These are phyloP conservation scores for Nematostella vectensis DNA, from an alignment of 92 coral and sea anemone species.

Conservation along the genomic window DNA sequence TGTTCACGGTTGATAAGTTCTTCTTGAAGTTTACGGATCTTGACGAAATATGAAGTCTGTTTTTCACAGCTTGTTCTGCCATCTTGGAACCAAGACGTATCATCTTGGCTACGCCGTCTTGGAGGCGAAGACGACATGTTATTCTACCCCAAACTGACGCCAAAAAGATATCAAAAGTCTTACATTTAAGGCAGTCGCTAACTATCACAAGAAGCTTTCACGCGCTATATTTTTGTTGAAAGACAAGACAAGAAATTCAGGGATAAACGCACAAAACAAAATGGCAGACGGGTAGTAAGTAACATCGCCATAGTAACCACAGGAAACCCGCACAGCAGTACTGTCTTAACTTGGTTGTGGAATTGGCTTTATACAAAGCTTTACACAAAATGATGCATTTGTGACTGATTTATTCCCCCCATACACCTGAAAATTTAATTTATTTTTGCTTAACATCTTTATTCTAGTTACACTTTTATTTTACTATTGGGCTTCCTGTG, in stretches of 20 bases:
- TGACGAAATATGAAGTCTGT: slow-evolving; percentile 79
- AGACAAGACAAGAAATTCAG: not conserved
- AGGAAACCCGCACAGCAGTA: slow-evolving; percentile 24
- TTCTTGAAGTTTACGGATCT: slow-evolving; percentile 74
- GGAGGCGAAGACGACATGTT: slow-evolving; percentile 1
- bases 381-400: too few relatives aligned
- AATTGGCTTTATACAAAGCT: too few relatives aligned
- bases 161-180: too few relatives aligned
- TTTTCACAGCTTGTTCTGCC: slow-evolving; percentile 67
- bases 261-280: slow-evolving; percentile 19
- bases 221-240: too few relatives aligned
- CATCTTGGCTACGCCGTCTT: slow-evolving; percentile 2
- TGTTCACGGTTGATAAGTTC: slow-evolving; percentile 84
- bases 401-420: too few relatives aligned
- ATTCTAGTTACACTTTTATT: too few relatives aligned
- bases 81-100: slow-evolving; percentile 88
- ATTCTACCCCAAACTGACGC: too few relatives aligned
- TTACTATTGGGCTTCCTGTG: slow-evolving; percentile 6
- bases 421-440: too few relatives aligned
- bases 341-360: too few relatives aligned
- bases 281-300: slow-evolving; percentile 4
- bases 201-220: too few relatives aligned
- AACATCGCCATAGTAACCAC: slow-evolving; percentile 21
- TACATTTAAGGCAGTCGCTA: too few relatives aligned
- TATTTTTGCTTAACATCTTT: too few relatives aligned